Conservation (phyloP, 2,888 invertebrate genomes). For the Uloborus plumipes region DNA sequence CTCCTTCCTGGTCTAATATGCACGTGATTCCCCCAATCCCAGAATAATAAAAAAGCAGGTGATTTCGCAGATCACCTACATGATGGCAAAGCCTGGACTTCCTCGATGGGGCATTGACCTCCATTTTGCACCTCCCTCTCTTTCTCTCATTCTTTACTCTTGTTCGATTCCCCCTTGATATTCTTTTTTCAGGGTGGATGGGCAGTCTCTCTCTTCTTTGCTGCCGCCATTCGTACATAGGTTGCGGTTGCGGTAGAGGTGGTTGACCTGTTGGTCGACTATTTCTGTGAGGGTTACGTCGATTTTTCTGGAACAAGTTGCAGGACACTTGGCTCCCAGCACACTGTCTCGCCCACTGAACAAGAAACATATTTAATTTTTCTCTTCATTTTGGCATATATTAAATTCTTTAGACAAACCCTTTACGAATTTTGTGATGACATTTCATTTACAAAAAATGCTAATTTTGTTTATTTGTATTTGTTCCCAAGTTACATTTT, state of each 20-base stretch:
- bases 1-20: slow-evolving; percentile 37
- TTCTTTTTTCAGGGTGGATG: slow-evolving; percentile 5
- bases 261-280: slow-evolving; percentile 37
- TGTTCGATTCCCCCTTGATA: background rate
- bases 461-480: no score
- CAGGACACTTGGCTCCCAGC: no score
- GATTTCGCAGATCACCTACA: slow-evolving; percentile 24
- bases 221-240: slow-evolving; percentile 15
- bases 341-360: no score
- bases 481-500: no score
- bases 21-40: slow-evolving; percentile 26
- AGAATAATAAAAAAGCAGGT: slow-evolving; percentile 40
- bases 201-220: no score
- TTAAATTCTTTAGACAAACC: no score
- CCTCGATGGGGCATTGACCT: slow-evolving; percentile 60
- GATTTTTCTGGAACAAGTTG: no score
- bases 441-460: no score
- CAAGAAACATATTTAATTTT: no score
- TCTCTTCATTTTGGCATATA: no score
- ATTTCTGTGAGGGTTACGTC: background rate
- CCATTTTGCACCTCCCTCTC: slow-evolving; percentile 24
- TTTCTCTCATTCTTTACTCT: no score
- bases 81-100: slow-evolving; percentile 40
- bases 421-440: no score
- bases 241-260: slow-evolving; percentile 39